phyloP scores from a whole-genome alignment of 2,113 vertebrate genomes.

The Paracyprichromis sp. region DNA sequence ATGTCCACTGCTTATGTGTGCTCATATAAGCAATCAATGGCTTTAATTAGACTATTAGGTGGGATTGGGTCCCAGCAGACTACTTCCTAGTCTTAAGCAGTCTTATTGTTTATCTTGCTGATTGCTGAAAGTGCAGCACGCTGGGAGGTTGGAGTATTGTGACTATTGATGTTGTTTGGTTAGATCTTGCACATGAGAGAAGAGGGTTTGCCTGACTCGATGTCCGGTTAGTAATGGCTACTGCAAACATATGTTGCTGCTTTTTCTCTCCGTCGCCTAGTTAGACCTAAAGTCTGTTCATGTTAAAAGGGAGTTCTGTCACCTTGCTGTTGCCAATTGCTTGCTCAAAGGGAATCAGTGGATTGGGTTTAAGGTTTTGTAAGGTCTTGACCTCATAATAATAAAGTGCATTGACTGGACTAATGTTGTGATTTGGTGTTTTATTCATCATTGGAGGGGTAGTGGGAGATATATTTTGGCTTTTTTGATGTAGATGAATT shows the following conservation, averaged over 20 bases:
- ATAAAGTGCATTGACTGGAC: background rate
- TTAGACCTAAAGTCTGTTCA: background rate
- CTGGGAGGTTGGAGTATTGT: background rate
- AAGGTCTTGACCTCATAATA: background rate
- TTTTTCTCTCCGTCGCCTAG: background rate
- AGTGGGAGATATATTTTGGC: background rate
- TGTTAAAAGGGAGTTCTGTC: background rate
- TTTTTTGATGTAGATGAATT: background rate
- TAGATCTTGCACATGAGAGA: background rate
- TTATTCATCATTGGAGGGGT: background rate
- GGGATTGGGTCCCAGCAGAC: constrained; percentile 37
- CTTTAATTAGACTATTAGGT: constrained; percentile 64
- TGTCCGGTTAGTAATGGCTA: background rate
- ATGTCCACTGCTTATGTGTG: constrained; percentile 50
- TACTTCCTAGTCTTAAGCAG: background rate
- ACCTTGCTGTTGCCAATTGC: background rate
- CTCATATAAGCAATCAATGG: constrained; percentile 60
- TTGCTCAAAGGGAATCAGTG: background rate
- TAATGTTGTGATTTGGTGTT: background rate
- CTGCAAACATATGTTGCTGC: background rate
- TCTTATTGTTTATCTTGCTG: constrained; percentile 36
- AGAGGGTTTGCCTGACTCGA: background rate
- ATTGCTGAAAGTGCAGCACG: constrained; percentile 8
- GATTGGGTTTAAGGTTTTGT: background rate
- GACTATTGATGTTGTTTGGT: background rate